phyloP scores from a whole-genome alignment of 1,140 invertebrate species.

The Drosophila orena region DNA sequence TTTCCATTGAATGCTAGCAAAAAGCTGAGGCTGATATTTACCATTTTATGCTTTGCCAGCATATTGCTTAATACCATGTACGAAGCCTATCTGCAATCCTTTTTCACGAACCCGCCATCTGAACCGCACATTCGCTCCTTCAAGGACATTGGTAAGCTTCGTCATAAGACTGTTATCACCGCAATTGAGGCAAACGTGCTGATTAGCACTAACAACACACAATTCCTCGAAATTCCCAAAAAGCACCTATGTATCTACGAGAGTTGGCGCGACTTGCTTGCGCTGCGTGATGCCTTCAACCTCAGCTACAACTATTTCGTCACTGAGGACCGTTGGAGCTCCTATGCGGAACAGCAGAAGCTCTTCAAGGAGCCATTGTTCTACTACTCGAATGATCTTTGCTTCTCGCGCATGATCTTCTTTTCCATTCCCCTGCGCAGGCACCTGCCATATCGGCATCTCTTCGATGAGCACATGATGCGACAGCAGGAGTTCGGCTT shows the following conservation, averaged over 20 bases:
- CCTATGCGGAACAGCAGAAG: conserved; percentile 50
- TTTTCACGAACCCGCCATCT: conserved; percentile 49
- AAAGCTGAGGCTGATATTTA: conserved; percentile 39
- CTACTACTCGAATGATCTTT: conserved; percentile 49
- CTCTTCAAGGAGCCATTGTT: conserved; percentile 39
- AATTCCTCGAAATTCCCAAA: not conserved
- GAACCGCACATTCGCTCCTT: conserved; percentile 16
- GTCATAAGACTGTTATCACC: conserved; percentile 1
- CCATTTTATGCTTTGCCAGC: conserved; percentile 52
- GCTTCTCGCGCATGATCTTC: conserved; percentile 22
- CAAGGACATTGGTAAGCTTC: conserved; percentile 18
- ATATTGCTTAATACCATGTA: conserved; percentile 65
- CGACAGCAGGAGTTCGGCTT: conserved; percentile 51
- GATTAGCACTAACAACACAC: not conserved
- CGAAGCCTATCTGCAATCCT: conserved; percentile 47
- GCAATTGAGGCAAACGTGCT: conserved; percentile 1
- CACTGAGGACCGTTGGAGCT: conserved; percentile 34
- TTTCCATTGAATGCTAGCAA: conserved; percentile 22
- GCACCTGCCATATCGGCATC: conserved; percentile 46
- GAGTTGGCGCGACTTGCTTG: conserved; percentile 2
- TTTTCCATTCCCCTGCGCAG: conserved; percentile 35
- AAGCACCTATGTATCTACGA: not conserved
- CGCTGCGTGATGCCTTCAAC: conserved; percentile 45
- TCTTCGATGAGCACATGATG: conserved; percentile 52
- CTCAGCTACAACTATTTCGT: conserved; percentile 28